Base-by-base conservation (phyloP, 2,797 vertebrate species). In the Psittacula derbiana region DNA sequence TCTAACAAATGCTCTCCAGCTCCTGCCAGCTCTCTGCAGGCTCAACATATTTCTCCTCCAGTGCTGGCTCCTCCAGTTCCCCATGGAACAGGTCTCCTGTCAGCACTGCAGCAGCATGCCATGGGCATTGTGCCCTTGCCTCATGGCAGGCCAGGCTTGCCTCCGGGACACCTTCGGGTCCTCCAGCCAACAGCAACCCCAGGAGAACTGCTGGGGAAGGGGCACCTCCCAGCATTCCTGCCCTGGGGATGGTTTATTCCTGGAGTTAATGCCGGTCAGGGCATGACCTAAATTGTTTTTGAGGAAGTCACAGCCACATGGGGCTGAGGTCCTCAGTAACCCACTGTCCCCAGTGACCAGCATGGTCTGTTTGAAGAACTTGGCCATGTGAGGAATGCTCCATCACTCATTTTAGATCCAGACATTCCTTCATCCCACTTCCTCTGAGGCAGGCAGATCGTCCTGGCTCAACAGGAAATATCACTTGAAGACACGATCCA, bases 371-470 rank as follows among this genome's bases (percentile, higher is more conserved):
- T 70, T n/a, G 43, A 52, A 73, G 15, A 65, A 44, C 65, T 76
- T 0, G 1, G 44, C 30, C 76, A 74, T 11, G 65, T 74, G 65
- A 67, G 19, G 24, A 5, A 25, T 12, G 25, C 66, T 93, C 71
- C 2, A 0, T 69, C 53, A 1, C 50, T 78, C 57, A 76, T 88
- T 80, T 61, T 69, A 82, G 88, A 31, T 47, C 71, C 94, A 96
- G 94, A 94, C 96, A 93, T 94, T 92, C 92, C 80, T 78, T 71
- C 61, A 11, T 10, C 33, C 83, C 78, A 62, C 81, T 86, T 95
- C 94, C 92, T 93, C 70, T 3, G 0, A 41, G 78, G 52, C 74
- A 81, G 79, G 47, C 91, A 24, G 49, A 76, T 89, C 1, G 1
- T 38, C 62, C 92, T n/a, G 80, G 78, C 88, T 89, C 47, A 41